Base-by-base conservation (phyloP, 2,888 invertebrate species). In the Zygothrica quintamaculata region DNA sequence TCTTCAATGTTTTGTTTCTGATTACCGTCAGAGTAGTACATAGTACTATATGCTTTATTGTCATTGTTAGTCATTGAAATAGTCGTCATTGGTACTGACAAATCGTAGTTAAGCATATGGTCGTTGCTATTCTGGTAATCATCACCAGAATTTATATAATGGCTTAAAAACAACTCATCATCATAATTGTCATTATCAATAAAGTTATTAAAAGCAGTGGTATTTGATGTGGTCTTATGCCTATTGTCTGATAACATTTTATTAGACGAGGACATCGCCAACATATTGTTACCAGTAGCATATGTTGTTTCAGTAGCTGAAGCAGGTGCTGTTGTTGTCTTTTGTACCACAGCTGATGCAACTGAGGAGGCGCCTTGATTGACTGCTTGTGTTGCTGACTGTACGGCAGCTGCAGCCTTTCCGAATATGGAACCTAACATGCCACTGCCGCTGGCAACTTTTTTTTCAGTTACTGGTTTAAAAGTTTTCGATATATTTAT, bases 361-460 rank as follows among this genome's bases (percentile, higher is more conserved):
- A 88, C 81, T 1, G 87, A 71, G 5, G 85, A 80, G 25, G 90
- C 88, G 12, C 89, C 77, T 52, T 89, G 89, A 52, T 89, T 85
- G 1, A 90, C 88, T 1, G 78, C 89, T 64, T 88, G 88, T 0
- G 89, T 84, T 1, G 90, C 90, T 3, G 90, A 88, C 66, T 90
- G 90, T 33, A 90, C 88, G 5, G 89, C 90, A 18, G 90, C 90
- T 37, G 90, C 90, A 9, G 90, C 90, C 65, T 89, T 90, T 0
- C 87, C 90, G 42, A 90, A 78, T 51, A 90, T 87, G 3, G 89
- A 89, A n/a, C 90, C 90, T 31, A 90, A 87, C 87, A 90, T 80
- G 7, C 89, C 82, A 18, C 79, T 64, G 3, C 60, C 39, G 16
- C 18, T 34, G 26, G 43, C 31, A 6, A 58, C 9, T 12, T 68